Percentiles rank a stretch among this genome's conserved stretches.
Conservation (phyloP, 2,888 invertebrate species). For the Drosophila subsilvestris region DNA sequence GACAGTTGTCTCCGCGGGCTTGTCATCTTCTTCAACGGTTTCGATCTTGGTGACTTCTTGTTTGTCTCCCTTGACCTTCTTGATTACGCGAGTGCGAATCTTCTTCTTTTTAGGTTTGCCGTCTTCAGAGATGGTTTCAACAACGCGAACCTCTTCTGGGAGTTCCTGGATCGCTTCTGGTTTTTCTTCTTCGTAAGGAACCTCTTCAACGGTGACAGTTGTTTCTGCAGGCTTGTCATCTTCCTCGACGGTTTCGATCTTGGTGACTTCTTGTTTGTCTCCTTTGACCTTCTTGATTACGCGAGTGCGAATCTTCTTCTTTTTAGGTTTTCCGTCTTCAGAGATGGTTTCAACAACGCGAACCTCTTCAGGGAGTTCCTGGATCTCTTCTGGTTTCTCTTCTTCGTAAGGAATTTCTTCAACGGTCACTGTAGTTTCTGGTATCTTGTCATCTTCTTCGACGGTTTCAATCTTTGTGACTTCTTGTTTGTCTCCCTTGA, state of each 20-base stretch:
- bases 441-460: constrained; percentile 27
- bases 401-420: constrained; percentile 13
- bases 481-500: constrained; percentile 36
- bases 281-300: constrained; percentile 38
- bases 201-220: constrained; percentile 27
- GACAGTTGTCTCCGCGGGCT: constrained; percentile 36
- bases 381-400: constrained; percentile 22
- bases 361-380: constrained; percentile 26
- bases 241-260: constrained; percentile 34
- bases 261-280: constrained; percentile 32
- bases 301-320: constrained; percentile 35
- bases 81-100: constrained; percentile 46
- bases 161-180: constrained; percentile 15
- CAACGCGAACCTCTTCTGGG: constrained; percentile 26
- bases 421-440: constrained; percentile 26
- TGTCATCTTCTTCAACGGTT: constrained; percentile 41
- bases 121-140: constrained; percentile 39
- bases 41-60: constrained; percentile 54
- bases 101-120: constrained; percentile 41
- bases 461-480: constrained; percentile 37
- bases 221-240: constrained; percentile 28
- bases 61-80: constrained; percentile 50
- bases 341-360: constrained; percentile 24
- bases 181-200: constrained; percentile 3
- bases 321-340: constrained; percentile 27